Conservation (phyloP, 2,888 invertebrate genomes). For the Antitype chi region DNA sequence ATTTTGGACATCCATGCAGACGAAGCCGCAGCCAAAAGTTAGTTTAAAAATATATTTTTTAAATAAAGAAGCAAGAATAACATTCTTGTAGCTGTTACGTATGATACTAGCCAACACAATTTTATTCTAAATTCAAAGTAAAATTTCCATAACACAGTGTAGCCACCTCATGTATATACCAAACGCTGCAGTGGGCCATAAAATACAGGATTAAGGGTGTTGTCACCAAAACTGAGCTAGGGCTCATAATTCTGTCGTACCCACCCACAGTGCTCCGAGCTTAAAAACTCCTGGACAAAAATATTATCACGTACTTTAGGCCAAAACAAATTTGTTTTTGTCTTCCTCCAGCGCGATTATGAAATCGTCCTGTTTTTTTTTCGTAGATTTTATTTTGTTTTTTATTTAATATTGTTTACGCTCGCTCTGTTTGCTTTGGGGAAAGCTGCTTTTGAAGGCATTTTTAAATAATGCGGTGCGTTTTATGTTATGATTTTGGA, state of each 20-base stretch:
- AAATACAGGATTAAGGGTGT: slow-evolving; percentile 75
- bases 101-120: not conserved
- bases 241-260: slow-evolving; percentile 72
- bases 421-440: slow-evolving; percentile 44
- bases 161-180: slow-evolving; percentile 9
- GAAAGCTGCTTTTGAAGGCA: slow-evolving; percentile 49
- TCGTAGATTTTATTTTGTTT: slow-evolving; percentile 33
- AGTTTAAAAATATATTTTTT: too few species aligned
- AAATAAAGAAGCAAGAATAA: not conserved
- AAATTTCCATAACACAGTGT: slow-evolving; percentile 1
- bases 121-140: slow-evolving; percentile 12
- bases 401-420: slow-evolving; percentile 58
- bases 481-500: slow-evolving; percentile 38
- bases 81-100: not conserved
- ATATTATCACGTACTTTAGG: slow-evolving; percentile 62
- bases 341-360: slow-evolving; percentile 55
- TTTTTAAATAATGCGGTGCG: slow-evolving; percentile 46
- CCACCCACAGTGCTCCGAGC: slow-evolving; percentile 60
- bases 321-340: slow-evolving; percentile 65
- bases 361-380: slow-evolving; percentile 46
- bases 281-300: slow-evolving; percentile 60
- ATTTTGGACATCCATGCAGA: too few species aligned
- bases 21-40: too few species aligned
- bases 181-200: slow-evolving; percentile 69
- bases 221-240: slow-evolving; percentile 73